Conservation (phyloP, 2,113 vertebrate genomes). For the Casuarius casuarius region DNA sequence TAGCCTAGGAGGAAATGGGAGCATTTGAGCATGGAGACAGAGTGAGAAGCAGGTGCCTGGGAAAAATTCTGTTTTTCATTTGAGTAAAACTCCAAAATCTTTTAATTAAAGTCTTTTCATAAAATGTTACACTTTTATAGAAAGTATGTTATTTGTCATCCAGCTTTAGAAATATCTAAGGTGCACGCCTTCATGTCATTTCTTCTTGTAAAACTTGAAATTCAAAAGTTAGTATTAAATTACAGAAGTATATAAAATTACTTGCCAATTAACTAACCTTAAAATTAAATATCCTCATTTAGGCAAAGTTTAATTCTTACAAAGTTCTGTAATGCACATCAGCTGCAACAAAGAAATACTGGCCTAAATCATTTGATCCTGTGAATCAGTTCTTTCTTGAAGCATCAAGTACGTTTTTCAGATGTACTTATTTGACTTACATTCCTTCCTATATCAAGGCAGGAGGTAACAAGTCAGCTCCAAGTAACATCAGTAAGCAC, state of each 20-base stretch:
- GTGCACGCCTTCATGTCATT: background rate
- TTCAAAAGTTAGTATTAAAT: background rate
- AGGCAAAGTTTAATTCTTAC: background rate
- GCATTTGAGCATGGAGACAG: background rate
- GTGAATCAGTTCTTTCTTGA: background rate
- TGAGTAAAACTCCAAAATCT: background rate
- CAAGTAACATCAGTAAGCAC: background rate
- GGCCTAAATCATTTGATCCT: background rate
- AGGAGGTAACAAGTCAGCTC: background rate
- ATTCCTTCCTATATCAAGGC: background rate
- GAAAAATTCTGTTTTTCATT: background rate
- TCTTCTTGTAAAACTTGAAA: background rate
- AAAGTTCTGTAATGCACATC: accelerated
- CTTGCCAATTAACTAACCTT: background rate
- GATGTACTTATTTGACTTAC: background rate
- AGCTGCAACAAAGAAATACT: background rate
- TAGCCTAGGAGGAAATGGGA: background rate
- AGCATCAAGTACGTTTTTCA: background rate
- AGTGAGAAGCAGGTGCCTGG: background rate
- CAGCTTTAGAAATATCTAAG: background rate
- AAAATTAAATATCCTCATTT: background rate
- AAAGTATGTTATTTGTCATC: background rate
- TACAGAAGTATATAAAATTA: background rate
- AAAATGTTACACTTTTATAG: background rate
- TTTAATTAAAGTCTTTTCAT: background rate